phyloP scores from a whole-genome alignment of 2,797 vertebrate genomes.

The Margarornis squamiger region DNA sequence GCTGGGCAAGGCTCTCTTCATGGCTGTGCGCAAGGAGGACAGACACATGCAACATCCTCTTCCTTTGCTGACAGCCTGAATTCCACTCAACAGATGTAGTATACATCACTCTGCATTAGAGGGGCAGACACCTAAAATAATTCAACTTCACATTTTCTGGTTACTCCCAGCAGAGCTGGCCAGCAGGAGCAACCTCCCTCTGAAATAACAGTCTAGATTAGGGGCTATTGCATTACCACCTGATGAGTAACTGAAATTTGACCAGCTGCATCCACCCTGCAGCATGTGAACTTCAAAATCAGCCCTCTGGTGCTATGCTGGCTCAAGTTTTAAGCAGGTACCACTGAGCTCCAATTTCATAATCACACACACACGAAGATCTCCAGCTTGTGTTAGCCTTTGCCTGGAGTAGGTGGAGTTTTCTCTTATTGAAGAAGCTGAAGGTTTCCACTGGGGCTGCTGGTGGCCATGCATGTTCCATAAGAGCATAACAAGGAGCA shows the following conservation, averaged over 20 bases:
- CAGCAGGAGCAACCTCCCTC: neutral
- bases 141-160: slow-evolving; percentile 21
- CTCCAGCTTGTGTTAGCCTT: neutral
- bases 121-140: slow-evolving; percentile 14
- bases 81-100: neutral
- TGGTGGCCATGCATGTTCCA: neutral
- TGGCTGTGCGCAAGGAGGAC: neutral
- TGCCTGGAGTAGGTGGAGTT: neutral
- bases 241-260: slow-evolving; percentile 61
- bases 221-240: slow-evolving; percentile 52
- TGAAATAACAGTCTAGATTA: slow-evolving; percentile 13
- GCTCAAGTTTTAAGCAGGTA: slow-evolving; percentile 47
- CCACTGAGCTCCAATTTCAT: neutral
- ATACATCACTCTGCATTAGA: neutral
- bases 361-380: neutral
- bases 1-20: neutral
- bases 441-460: neutral
- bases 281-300: slow-evolving; percentile 39
- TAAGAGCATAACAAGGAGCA: fast-evolving
- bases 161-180: neutral
- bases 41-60: neutral
- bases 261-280: slow-evolving; percentile 12
- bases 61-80: slow-evolving; percentile 9
- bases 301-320: neutral
- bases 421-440: neutral